phyloP scores from a whole-genome alignment of 2,113 vertebrate genomes.

The Ictidomys tridecemlineatus region DNA sequence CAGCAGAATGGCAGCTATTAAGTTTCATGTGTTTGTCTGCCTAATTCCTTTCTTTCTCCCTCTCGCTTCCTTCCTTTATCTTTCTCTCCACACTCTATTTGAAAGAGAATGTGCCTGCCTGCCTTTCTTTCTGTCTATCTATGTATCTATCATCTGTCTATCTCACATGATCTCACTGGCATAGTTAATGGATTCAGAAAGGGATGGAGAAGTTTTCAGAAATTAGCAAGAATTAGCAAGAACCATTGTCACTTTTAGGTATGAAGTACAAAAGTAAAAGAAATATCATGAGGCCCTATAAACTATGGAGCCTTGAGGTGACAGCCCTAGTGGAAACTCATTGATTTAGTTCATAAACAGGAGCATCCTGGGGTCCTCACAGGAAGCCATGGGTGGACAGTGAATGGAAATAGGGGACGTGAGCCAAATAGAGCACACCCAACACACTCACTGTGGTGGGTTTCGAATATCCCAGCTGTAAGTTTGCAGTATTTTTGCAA shows the following conservation, averaged over 20 bases:
- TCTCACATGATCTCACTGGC: neutral
- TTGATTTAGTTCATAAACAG: neutral
- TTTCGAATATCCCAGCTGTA: neutral
- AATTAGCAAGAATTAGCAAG: neutral
- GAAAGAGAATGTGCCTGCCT: neutral
- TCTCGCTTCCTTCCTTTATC: no score
- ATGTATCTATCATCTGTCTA: neutral
- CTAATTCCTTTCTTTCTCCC: neutral
- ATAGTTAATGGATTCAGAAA: neutral
- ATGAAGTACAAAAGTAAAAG: neutral
- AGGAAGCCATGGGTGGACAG: neutral
- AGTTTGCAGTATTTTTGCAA: neutral
- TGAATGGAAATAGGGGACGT: neutral
- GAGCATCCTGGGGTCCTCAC: neutral
- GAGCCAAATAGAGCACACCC: neutral
- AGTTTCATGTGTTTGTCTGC: neutral
- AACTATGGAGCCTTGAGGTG: neutral
- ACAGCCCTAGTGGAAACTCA: neutral
- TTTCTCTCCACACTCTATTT: fast-evolving
- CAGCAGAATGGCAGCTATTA: no score
- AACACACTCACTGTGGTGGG: neutral
- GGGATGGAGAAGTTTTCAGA: neutral
- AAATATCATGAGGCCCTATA: neutral
- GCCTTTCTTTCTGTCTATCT: no score
- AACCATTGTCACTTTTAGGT: neutral